Evolutionary conservation across 2,113 vertebrate species (phyloP).

Genomic region (Furnarius figulus): DNA sequence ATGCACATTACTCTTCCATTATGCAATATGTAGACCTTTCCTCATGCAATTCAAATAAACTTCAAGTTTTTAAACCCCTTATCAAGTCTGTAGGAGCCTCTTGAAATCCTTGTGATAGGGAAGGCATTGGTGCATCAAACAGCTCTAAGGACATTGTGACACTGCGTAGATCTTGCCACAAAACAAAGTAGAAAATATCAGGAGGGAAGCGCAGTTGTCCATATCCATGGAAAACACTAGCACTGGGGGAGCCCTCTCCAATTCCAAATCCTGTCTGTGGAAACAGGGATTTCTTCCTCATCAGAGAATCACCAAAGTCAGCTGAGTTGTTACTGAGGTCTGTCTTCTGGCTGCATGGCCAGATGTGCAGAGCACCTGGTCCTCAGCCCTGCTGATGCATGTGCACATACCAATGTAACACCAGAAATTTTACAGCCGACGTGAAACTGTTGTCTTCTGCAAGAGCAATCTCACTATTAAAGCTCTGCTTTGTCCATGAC

Average conservation of each 20-base stretch:
- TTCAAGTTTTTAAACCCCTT: neutral
- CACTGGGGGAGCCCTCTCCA: neutral
- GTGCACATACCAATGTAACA: neutral
- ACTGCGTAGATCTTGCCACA: accelerated
- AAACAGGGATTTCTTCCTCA: neutral
- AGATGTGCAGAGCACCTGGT: neutral
- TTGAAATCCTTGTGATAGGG: neutral
- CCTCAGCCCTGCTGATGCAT: neutral
- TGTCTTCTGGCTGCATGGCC: accelerated
- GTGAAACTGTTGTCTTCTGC: neutral
- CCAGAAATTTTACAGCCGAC: neutral
- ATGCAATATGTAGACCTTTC: neutral
- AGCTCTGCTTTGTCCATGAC: neutral
- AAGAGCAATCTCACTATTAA: neutral
- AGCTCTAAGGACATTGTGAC: neutral
- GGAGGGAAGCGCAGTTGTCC: neutral
- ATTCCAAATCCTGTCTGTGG: neutral
- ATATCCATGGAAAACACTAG: neutral
- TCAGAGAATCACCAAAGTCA: neutral
- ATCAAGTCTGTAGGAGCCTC: neutral
- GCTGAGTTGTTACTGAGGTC: neutral
- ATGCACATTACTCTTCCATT: neutral
- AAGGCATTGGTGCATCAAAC: neutral
- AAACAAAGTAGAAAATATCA: neutral
- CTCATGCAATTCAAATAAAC: neutral